Base-by-base conservation (phyloP, 2,113 vertebrate species). In the Nesogale talazaci region DNA sequence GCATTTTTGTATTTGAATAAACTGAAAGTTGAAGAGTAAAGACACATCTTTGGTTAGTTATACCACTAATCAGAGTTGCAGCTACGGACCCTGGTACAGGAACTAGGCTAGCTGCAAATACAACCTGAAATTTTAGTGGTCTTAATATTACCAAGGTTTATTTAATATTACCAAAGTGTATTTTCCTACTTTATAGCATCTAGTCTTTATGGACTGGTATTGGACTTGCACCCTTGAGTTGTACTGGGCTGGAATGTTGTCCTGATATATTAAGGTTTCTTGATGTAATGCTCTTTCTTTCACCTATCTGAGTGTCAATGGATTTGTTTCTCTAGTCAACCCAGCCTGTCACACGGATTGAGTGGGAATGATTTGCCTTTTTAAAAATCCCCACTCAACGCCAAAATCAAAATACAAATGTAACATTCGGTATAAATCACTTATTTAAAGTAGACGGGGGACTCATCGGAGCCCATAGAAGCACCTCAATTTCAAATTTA, bases 401-500 rank as follows among this genome's bases (percentile, higher is more conserved):
- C 52, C 83, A 81, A 79, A 79, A 59, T 52, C 36, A 91, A 90
- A 65, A 46, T 2, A 86, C 34, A 77, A 19, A 38, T 56, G 1
- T 11, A 74, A 77, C 29, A 79, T 65, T 91, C n/a, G 77, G 52
- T n/a, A 63, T 63, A 74, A 93, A 10, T 5, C 36, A 10, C 5
- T 70, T 89, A 25, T 84, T 93, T 52, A 92, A 88, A 90, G 14
- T 87, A 87, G 61, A 76, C 83, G 42, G 22, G 3, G 11, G 23
- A n/a, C 36, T 86, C 16, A 52, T 36, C 19, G 56, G 72, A 20
- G 25, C 14, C 80, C 72, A 34, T 23, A 78, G 46, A 79, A 80
- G 74, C 17, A 92, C 23, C 10, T 80, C 12, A 83, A 11, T 90
- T 95, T 94, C 63, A 82, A 4, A 81, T 83, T 83, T 90, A 80